A percentile compares a stretch with the other conserved stretches of the same genome.
These are phyloP conservation scores for Rhabdornis inornatus DNA, from an alignment of 2,113 vertebrate species.

Conservation along the genomic window DNA sequence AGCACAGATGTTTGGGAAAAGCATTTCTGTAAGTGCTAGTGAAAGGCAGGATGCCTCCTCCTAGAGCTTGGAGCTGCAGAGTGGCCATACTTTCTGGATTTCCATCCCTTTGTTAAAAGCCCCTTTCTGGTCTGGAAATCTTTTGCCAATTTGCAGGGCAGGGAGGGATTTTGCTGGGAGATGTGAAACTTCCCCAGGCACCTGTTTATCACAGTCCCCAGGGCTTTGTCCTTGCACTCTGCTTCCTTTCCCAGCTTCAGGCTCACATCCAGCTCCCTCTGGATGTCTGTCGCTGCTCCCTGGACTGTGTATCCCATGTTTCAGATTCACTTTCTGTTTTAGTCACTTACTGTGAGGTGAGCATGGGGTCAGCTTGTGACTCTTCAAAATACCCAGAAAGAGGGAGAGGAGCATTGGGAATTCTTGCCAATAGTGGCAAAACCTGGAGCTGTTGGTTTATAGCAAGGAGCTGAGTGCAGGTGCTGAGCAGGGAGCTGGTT, in stretches of 20 bases:
- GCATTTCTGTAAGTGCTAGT: neutral
- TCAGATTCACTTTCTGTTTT: neutral
- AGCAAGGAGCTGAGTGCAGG: neutral
- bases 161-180: neutral
- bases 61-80: neutral
- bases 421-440: neutral
- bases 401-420: neutral
- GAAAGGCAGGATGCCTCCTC: neutral
- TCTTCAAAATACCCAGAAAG: neutral
- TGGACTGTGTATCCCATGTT: neutral
- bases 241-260: neutral
- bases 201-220: neutral
- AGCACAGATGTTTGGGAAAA: neutral
- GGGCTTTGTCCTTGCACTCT: neutral
- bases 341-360: neutral
- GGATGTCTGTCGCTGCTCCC: neutral
- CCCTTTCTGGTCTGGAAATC: neutral
- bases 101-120: neutral
- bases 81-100: rapidly evolving
- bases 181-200: neutral
- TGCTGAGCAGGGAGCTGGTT: neutral
- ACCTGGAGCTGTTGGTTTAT: neutral
- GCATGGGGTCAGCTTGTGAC: neutral
- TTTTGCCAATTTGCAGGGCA: neutral
- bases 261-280: neutral